These are phyloP conservation scores for Aphaenogaster floridana DNA, from an alignment of 1,140 invertebrate genomes.

Conservation along the genomic window DNA sequence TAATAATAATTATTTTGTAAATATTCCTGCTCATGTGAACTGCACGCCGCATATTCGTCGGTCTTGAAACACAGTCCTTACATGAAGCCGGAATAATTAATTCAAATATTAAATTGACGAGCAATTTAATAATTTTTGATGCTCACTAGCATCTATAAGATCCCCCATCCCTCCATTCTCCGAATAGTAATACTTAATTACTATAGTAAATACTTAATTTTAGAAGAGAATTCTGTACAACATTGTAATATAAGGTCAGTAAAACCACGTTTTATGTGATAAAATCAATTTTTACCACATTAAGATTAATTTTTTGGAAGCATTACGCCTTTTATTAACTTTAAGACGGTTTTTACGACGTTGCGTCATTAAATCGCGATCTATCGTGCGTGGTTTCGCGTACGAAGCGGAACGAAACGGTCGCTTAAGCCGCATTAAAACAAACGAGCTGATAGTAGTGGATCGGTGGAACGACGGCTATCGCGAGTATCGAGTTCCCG, in stretches of 20 bases:
- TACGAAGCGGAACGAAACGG: conserved; percentile 29
- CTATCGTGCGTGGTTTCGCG: conserved; percentile 9
- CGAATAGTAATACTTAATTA: too few species aligned
- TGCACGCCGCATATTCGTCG: too few species aligned
- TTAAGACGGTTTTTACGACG: not conserved
- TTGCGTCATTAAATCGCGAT: conserved; percentile 18
- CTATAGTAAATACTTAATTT: not conserved
- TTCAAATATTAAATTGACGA: too few species aligned
- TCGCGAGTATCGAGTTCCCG: conserved; percentile 54
- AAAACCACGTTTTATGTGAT: too few species aligned
- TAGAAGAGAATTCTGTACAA: not conserved
- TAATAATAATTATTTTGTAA: too few species aligned
- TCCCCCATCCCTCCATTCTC: too few species aligned
- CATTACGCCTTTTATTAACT: conserved; percentile 29
- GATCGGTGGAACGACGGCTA: conserved; percentile 22
- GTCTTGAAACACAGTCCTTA: too few species aligned
- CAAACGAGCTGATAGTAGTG: conserved; percentile 50
- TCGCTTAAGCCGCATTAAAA: conserved; percentile 49
- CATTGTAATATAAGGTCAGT: not conserved
- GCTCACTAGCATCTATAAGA: too few species aligned
- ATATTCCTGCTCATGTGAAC: too few species aligned
- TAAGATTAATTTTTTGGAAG: conserved; percentile 7
- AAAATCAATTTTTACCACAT: not conserved
- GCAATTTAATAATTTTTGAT: too few species aligned
- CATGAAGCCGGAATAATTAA: too few species aligned